Evolutionary conservation across 2,797 vertebrate genomes (phyloP), one percentile per base, ranked within the genome.

Genomic region (Odontamblyopus rebecca): DNA sequence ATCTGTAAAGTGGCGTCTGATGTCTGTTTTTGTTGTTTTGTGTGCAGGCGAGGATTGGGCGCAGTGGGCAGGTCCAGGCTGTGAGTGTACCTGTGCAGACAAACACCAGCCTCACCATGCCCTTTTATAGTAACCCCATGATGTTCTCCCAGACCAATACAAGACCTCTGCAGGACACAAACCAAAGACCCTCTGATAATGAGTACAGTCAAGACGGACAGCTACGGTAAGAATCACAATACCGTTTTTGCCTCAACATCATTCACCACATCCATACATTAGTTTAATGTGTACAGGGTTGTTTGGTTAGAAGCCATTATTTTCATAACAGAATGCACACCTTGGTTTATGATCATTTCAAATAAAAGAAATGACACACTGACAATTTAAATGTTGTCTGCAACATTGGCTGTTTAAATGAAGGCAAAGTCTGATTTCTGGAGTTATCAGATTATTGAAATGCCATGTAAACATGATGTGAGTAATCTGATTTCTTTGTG

Each of bases 61-160:
- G 79, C 68, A 92, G 91, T 15, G 91, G 76, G 11, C 93, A 88
- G 70, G 63, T 76, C 0, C 92, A 94, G 82, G 85, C 91, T 0
- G 84, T 88, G 0, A 89, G 90, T 78, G 67, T 95, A 73, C 91
- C 94, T 0, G 84, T 92, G 69, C 94, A 94, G 88, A 89, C 93
- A 0, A 93, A 92, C 83, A 91, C 93, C 2, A 93, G 89, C 69
- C 72, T 95, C 75, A 92, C 95, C 0, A 86, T 93, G 88, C 92
- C 95, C 11, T 91, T 96, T 76, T 96, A 93, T 88, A 95, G 88
- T 89, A 95, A 93, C 81, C 92, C 93, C 62, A 75, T 95, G 94
- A 91, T 94, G 86, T 94, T 96, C 81, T 90, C 95, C 1, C 94
- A 95, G 62, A 66, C 88, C 8, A 93, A 91, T 74, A 84, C 90